Base-by-base conservation (phyloP, 2,888 invertebrate genomes). In the Graphium colonna region DNA sequence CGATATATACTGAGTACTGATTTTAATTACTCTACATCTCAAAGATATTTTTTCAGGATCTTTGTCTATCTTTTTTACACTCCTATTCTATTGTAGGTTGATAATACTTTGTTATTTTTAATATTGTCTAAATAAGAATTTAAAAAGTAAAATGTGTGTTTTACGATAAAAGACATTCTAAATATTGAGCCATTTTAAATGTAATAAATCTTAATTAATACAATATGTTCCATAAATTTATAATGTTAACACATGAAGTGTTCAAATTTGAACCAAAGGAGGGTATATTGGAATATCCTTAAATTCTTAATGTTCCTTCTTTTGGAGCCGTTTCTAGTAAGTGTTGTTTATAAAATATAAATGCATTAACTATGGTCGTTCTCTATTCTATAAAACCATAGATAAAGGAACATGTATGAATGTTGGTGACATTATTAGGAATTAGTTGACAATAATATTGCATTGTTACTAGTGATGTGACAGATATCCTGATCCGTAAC, bases 201-300 rank as follows among this genome's bases (percentile, higher is more conserved):
- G 13, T 26, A 21, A 47, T 16, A 36, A 17, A 46, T 21, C 17
- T 15, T 33, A 16, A 13, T 52, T 40, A 28, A 28, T 21, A 8
- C 21, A 31, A 43, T 7, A 43, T 5, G 13, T 36, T 50, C 43
- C 42, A 43, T 43, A 16, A 51, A 43, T 43, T 51, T 51, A 51
- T 33, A 33, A 42, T 5, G 18, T 13, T 28, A 3, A 36, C 36
- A 36, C 36, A 36, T 13, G 12, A 36, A 36, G 36, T 36, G 36
- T 36, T 36, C 36, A 36, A 36, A 12, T 36, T 12, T 7, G 12
- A 36, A 13, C 36, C 36, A 36, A 36, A 12, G 3, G n/a, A 36
- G 36, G 36, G 36, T 36, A 36, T 36, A 12, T 33, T 33, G 33
- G 3, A 33, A 33, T 33, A 33, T 33, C 33, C n/a, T 12, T 12